Conservation (phyloP, 2,797 vertebrate genomes). For the Peromyscus nudipes region DNA sequence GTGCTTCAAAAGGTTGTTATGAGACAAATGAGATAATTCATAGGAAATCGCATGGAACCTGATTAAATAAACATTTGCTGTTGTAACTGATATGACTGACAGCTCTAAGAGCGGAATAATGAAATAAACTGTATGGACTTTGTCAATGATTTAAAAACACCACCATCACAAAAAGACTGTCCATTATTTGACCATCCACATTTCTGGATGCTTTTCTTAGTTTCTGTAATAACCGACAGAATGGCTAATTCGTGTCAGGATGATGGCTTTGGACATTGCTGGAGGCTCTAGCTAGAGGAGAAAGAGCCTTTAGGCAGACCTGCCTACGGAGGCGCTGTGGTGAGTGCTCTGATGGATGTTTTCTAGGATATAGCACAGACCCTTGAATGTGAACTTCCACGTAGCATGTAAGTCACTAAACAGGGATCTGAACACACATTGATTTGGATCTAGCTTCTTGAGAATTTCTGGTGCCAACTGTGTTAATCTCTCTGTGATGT, state of each 20-base stretch:
- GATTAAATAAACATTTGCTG: not conserved
- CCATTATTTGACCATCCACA: not conserved
- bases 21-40: not conserved
- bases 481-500: not conserved
- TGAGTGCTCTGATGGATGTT: not conserved
- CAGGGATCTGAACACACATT: not conserved
- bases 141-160: not conserved
- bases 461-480: slow-evolving; percentile 5
- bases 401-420: not conserved
- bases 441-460: not conserved
- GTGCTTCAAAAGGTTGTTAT: not conserved
- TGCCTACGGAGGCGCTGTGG: not conserved
- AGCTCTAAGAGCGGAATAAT: not conserved
- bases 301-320: not conserved
- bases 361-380: slow-evolving; percentile 1
- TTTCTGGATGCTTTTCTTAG: not conserved
- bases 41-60: not conserved
- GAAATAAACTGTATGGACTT: slow-evolving; percentile 18
- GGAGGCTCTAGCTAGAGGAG: not conserved
- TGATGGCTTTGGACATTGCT: not conserved
- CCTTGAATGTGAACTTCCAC: not conserved
- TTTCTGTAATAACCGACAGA: not conserved
- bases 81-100: not conserved
- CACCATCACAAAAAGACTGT: not conserved
- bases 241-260: not conserved